These are phyloP conservation scores for Allolobophora icterica DNA, from an alignment of 2,888 invertebrate genomes.

Conservation along the genomic window DNA sequence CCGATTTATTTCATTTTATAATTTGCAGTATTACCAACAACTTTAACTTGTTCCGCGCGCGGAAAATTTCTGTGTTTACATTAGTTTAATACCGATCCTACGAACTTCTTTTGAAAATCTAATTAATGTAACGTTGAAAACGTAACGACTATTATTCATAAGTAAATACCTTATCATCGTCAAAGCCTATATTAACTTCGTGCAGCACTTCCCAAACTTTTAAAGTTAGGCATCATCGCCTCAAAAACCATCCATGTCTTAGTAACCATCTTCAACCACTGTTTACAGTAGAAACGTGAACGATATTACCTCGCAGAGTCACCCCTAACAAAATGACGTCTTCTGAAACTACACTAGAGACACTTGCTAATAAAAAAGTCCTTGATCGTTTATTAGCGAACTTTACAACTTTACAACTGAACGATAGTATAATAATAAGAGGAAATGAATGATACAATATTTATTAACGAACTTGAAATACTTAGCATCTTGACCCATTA, in stretches of 20 bases:
- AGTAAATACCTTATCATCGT: neutral
- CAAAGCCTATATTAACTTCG: neutral
- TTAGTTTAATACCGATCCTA: neutral
- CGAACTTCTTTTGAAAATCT: too few relatives aligned
- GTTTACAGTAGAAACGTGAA: neutral
- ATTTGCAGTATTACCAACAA: too few relatives aligned
- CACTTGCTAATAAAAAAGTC: too few relatives aligned
- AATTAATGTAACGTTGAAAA: too few relatives aligned
- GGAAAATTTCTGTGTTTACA: too few relatives aligned
- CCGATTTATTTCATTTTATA: too few relatives aligned
- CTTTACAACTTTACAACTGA: too few relatives aligned
- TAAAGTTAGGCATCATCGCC: neutral
- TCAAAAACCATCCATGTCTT: neutral
- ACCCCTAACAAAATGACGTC: neutral
- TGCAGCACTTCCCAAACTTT: neutral
- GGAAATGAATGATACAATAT: too few relatives aligned
- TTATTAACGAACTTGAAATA: too few relatives aligned
- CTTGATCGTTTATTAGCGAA: neutral
- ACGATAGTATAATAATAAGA: too few relatives aligned
- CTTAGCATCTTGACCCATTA: too few relatives aligned
- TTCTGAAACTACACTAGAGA: neutral
- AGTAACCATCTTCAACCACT: constrained; percentile 8
- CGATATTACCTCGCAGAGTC: neutral
- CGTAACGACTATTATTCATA: neutral
- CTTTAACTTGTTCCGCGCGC: too few relatives aligned